These are phyloP conservation scores for Xanthostigma xanthostigma DNA, from an alignment of 2,888 invertebrate genomes.

Conservation along the genomic window DNA sequence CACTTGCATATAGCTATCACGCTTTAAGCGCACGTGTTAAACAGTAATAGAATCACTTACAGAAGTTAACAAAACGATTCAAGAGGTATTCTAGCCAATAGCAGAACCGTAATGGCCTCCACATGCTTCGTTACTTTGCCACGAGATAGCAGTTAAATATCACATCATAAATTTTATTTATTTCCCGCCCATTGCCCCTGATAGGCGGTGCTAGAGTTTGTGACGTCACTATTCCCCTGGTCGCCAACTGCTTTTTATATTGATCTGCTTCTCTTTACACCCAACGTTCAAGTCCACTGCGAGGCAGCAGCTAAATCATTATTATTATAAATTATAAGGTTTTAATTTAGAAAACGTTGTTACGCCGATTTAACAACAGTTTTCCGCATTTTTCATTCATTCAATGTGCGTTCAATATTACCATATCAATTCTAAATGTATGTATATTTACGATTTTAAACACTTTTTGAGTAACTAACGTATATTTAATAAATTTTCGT, in stretches of 20 bases:
- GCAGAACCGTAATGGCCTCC: conserved; percentile 43
- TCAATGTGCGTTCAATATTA: too few relatives aligned
- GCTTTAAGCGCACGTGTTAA: conserved; percentile 5
- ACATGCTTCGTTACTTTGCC: conserved; percentile 32
- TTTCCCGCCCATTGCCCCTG: conserved; percentile 42
- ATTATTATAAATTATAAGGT: too few relatives aligned
- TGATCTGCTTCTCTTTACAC: conserved; percentile 1
- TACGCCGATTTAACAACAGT: too few relatives aligned
- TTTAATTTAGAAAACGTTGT: too few relatives aligned
- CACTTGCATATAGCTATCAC: conserved; percentile 1
- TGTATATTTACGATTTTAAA: too few relatives aligned
- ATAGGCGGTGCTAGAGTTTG: conserved; percentile 35
- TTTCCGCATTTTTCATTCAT: too few relatives aligned
- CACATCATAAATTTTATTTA: conserved; percentile 34
- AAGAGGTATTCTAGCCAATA: conserved; percentile 31
- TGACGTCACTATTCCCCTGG: conserved; percentile 26
- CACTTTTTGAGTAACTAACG: too few relatives aligned
- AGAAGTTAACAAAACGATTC: conserved; percentile 4
- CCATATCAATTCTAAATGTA: too few relatives aligned
- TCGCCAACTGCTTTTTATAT: conserved; percentile 15
- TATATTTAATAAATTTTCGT: too few relatives aligned
- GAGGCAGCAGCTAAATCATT: too few relatives aligned
- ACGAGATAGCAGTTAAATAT: conserved; percentile 40
- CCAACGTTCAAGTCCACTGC: too few relatives aligned
- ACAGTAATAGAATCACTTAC: conserved; percentile 3